phyloP scores from a whole-genome alignment of 1,140 invertebrate genomes.

The Leptinotarsa texana region DNA sequence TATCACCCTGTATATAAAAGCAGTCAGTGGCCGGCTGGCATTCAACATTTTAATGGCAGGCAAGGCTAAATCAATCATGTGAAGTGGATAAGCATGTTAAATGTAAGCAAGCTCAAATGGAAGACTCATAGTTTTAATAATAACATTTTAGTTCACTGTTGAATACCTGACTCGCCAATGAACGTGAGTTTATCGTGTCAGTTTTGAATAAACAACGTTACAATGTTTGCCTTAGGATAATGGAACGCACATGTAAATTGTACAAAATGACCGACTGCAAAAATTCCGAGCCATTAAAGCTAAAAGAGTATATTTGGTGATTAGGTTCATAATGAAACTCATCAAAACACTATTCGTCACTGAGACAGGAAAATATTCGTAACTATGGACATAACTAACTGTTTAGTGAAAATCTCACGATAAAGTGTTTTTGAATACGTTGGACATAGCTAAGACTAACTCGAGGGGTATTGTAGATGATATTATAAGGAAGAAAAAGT shows the following conservation, averaged over 20 bases:
- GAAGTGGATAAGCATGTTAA: slow-evolving; percentile 52
- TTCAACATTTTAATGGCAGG: slow-evolving; percentile 36
- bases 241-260: not conserved
- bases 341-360: too few species aligned
- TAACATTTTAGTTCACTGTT: slow-evolving; percentile 31
- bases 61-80: slow-evolving; percentile 51
- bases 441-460: too few species aligned
- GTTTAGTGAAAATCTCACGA: too few species aligned
- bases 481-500: too few species aligned
- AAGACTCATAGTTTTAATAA: slow-evolving; percentile 45
- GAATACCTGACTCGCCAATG: slow-evolving; percentile 31
- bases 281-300: too few species aligned
- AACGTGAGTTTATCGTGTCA: slow-evolving; percentile 9
- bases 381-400: too few species aligned
- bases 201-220: slow-evolving; percentile 9
- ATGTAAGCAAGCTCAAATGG: slow-evolving; percentile 45
- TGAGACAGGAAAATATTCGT: too few species aligned
- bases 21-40: slow-evolving; percentile 24
- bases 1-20: not conserved
- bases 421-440: too few species aligned
- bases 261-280: too few species aligned
- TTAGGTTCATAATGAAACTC: too few species aligned
- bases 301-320: too few species aligned
- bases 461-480: too few species aligned
- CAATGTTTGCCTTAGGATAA: not conserved